Evolutionary conservation across 2,888 invertebrate genomes (phyloP), one percentile per base, ranked within the genome.

Genomic region (Charanyca ferruginea): DNA sequence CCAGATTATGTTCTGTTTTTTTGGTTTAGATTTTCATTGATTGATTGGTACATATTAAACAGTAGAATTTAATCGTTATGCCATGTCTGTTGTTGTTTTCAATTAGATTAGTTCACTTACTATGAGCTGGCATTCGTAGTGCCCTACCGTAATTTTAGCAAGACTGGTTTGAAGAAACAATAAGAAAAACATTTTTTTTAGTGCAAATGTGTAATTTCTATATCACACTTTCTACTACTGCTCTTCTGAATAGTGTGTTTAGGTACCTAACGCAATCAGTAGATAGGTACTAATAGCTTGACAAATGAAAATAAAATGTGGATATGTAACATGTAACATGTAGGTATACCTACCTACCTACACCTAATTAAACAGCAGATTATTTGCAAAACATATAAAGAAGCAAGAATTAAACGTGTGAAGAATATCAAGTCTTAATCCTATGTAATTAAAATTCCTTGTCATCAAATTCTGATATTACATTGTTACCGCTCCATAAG

Each of bases 401-500:
- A 65, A 60, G 67, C 74, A 60, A 64, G 11, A 48, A 48, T 44
- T 53, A 18, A 42, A 59, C 62, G 68, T 68, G 73, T 78, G 79
- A 57, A 62, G 49, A 66, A 51, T 66, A 62, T 53, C 9, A 62
- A 63, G 48, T 62, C 59, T 69, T 52, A 55, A 64, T 64, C 52
- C 52, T 79, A 80, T 23, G 63, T 72, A 49, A 69, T 79, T 65
- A 72, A 79, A 80, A 81, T 69, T 75, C 68, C 73, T 76, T 58
- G 44, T 70, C 48, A 63, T 69, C 64, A 61, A 57, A 65, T 59
- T 65, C 42, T 70, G 63, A 57, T 63, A 47, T 18, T 57, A 41
- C 23, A 49, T 62, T 52, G 41, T 38, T 38, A 35, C n/a, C 23
- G 28, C 42, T 49, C 41, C 41, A 1, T 47, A 22, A 32, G 20